These are phyloP conservation scores for Branchellion lobata DNA, from an alignment of 2,888 invertebrate genomes.

Conservation along the genomic window DNA sequence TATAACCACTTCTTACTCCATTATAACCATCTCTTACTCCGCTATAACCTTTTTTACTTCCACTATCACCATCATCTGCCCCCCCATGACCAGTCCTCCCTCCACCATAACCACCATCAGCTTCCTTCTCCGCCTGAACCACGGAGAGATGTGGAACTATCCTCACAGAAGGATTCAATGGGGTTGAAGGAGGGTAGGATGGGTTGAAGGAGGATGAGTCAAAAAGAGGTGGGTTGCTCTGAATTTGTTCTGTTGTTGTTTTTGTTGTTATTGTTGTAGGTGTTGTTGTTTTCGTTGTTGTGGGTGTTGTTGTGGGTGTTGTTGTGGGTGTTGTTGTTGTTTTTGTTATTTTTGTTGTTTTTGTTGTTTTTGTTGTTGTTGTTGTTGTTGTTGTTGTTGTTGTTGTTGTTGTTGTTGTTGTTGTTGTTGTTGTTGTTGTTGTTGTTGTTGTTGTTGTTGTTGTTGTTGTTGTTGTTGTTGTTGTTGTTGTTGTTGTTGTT, in stretches of 20 bases:
- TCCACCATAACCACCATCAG: not conserved
- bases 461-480: conserved; percentile 15
- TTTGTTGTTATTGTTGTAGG: not conserved
- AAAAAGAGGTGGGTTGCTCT: not conserved
- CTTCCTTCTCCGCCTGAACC: too few relatives aligned
- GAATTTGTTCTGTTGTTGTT: not conserved
- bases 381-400: conserved; percentile 6
- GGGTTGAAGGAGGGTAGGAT: too few relatives aligned
- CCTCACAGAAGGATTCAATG: too few relatives aligned
- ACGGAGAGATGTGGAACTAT: too few relatives aligned
- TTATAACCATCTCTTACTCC: too few relatives aligned
- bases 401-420: conserved; percentile 1
- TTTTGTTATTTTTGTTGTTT: not conserved
- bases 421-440: not conserved
- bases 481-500: not conserved
- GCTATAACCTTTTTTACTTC: not conserved
- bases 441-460: conserved; percentile 13
- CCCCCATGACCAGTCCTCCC: not conserved
- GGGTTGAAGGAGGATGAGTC: too few relatives aligned
- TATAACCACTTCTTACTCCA: too few relatives aligned
- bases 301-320: too few relatives aligned
- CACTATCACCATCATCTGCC: not conserved
- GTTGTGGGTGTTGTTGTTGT: too few relatives aligned
- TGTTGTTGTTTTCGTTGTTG: too few relatives aligned
- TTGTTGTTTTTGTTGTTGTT: not conserved